A percentile compares a stretch with the other conserved stretches of the same genome.
These are phyloP conservation scores for Dendrophyllia cribrosa DNA, from an alignment of 64 coral and sea anemone species.

Conservation along the genomic window DNA sequence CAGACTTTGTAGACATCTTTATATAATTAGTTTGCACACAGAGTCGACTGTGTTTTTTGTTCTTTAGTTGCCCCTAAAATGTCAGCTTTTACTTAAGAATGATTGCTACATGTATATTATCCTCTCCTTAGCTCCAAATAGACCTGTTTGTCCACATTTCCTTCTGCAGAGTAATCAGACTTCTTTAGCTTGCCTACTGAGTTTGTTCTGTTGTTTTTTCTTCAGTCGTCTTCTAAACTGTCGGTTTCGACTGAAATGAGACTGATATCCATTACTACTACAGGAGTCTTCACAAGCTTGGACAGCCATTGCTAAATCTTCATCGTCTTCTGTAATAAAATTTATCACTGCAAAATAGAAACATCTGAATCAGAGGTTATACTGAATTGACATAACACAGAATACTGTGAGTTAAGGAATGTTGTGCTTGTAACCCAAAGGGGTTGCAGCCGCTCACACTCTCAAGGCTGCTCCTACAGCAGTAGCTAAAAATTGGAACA, in stretches of 20 bases:
- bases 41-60: too few relatives aligned
- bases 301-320: conserved; percentile 80
- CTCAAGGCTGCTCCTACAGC: too few relatives aligned
- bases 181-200: background rate
- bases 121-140: too few relatives aligned
- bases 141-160: background rate
- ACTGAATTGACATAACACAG: background rate
- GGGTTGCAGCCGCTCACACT: background rate
- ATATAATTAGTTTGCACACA: too few relatives aligned
- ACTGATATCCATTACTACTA: conserved; percentile 45
- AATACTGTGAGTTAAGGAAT: background rate
- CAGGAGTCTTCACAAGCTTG: conserved; percentile 39
- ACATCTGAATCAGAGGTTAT: background rate
- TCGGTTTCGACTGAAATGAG: conserved; percentile 87
- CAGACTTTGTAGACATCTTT: too few relatives aligned
- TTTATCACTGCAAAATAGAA: conserved; percentile 73
- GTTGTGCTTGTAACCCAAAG: background rate
- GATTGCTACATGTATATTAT: too few relatives aligned
- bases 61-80: too few relatives aligned
- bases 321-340: conserved; percentile 75
- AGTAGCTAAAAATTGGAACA: too few relatives aligned
- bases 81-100: too few relatives aligned
- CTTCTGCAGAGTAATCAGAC: background rate
- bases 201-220: conserved; percentile 19
- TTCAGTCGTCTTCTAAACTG: conserved; percentile 90